Evolutionary conservation across 2,888 invertebrate genomes (phyloP).

Genomic region (Melanostoma mellinum): DNA sequence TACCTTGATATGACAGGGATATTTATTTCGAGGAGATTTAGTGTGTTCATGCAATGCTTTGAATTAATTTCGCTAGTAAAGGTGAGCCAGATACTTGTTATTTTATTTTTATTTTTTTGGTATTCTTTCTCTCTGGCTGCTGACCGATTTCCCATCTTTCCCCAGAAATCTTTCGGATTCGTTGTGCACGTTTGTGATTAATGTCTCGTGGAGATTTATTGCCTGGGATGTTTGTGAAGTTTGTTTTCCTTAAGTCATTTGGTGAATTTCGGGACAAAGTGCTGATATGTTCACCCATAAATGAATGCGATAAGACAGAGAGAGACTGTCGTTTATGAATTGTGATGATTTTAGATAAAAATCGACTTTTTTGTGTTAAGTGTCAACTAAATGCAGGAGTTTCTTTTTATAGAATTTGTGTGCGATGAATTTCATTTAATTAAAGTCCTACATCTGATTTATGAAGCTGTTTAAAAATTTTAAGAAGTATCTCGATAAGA

Average conservation of each 20-base stretch:
- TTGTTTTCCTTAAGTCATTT: constrained; percentile 35
- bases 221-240: constrained; percentile 29
- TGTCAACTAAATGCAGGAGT: constrained; percentile 13
- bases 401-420: constrained; percentile 22
- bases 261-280: constrained; percentile 60
- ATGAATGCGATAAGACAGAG: constrained; percentile 59
- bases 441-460: constrained; percentile 55
- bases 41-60: constrained; percentile 43
- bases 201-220: constrained; percentile 56
- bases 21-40: constrained; percentile 45
- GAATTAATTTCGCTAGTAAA: constrained; percentile 70
- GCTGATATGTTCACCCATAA: constrained; percentile 63
- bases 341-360: constrained; percentile 62
- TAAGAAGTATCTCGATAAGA: constrained; percentile 9
- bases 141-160: constrained; percentile 30
- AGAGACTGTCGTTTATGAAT: constrained; percentile 67
- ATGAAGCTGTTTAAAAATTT: constrained; percentile 55
- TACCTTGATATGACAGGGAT: constrained; percentile 50
- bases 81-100: constrained; percentile 43
- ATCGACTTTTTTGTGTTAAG: constrained; percentile 1
- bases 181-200: constrained; percentile 49
- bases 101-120: background rate
- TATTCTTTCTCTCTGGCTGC: background rate
- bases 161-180: constrained; percentile 49
- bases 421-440: constrained; percentile 63